These are phyloP conservation scores for Papilio xuthus DNA, from an alignment of 1,140 invertebrate species.

Conservation along the genomic window DNA sequence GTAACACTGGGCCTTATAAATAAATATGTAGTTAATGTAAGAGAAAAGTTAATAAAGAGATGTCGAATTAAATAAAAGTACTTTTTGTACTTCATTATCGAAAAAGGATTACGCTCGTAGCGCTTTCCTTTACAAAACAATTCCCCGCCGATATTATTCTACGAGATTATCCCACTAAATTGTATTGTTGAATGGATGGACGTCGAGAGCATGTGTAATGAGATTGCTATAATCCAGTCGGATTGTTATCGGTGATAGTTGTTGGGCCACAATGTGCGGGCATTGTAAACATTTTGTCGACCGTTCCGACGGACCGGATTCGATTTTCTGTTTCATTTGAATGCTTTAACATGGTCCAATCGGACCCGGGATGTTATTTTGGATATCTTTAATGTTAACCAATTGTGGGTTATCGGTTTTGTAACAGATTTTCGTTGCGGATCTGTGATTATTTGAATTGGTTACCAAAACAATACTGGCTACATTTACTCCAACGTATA, in stretches of 20 bases:
- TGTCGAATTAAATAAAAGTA: constrained; percentile 15
- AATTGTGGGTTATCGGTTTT: not conserved
- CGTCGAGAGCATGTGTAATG: constrained; percentile 43
- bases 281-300: constrained; percentile 40
- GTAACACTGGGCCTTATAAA: not conserved
- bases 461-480: not conserved
- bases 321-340: constrained; percentile 37
- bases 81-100: constrained; percentile 34
- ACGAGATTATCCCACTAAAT: constrained; percentile 41
- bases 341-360: constrained; percentile 21
- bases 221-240: constrained; percentile 41
- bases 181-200: constrained; percentile 39
- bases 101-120: constrained; percentile 30
- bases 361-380: constrained; percentile 8
- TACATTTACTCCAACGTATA: not conserved
- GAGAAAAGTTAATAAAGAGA: not conserved
- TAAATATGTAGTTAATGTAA: not conserved
- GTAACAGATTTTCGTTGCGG: not conserved
- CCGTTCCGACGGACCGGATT: constrained; percentile 18
- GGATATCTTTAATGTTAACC: not conserved
- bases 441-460: not conserved
- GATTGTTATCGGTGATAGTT: constrained; percentile 39
- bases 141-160: constrained; percentile 36
- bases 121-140: constrained; percentile 36
- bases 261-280: constrained; percentile 33